phyloP scores from a whole-genome alignment of 2,113 vertebrate genomes.

The Phoxinus phoxinus region DNA sequence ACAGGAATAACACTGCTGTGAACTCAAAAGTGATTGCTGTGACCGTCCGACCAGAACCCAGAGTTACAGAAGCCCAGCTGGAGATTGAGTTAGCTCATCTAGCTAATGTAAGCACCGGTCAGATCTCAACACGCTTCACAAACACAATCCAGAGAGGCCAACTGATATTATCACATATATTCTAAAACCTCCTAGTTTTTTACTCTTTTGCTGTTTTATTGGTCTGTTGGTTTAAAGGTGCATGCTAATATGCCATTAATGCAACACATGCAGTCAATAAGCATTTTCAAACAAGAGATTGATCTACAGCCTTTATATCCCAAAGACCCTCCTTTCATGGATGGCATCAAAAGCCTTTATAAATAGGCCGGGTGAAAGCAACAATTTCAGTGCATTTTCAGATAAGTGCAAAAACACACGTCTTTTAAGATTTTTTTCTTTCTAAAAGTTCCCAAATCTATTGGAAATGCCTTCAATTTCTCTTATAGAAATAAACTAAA shows the following conservation, averaged over 20 bases:
- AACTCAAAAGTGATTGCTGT: conserved; percentile 99
- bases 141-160: not conserved
- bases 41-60: conserved; percentile 93
- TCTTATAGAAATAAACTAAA: too few relatives aligned
- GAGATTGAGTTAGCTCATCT: conserved; percentile 97
- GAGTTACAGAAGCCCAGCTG: conserved; percentile 86
- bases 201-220: not conserved
- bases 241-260: not conserved
- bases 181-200: not conserved
- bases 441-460: too few relatives aligned
- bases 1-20: conserved; percentile 94
- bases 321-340: not conserved
- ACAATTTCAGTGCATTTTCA: too few relatives aligned
- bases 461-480: too few relatives aligned
- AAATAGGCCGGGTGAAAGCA: not conserved
- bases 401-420: too few relatives aligned
- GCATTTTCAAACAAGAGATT: not conserved
- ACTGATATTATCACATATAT: not conserved
- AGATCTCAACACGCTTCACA: conserved; percentile 12
- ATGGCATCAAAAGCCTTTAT: not conserved
- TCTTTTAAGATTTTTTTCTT: too few relatives aligned
- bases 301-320: not conserved
- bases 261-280: not conserved
- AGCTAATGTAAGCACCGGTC: conserved; percentile 87
- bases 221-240: not conserved